Conservation (phyloP, 2,797 vertebrate species). For the Anguilla anguilla region DNA sequence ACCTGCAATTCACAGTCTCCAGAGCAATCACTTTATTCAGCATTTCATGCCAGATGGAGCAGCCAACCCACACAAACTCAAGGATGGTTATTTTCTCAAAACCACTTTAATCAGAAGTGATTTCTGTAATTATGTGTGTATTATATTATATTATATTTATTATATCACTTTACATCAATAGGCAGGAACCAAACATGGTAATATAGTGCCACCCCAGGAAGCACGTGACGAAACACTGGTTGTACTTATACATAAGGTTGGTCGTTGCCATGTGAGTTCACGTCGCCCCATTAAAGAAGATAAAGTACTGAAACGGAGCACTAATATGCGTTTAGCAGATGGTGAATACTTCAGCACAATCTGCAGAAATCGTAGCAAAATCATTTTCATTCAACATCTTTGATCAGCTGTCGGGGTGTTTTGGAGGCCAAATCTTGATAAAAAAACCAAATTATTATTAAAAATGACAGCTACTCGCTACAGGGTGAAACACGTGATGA, state of each 20-base stretch:
- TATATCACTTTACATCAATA: no score
- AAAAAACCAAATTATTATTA: slow-evolving; percentile 12
- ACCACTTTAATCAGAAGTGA: no score
- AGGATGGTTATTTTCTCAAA: neutral
- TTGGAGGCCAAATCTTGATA: neutral
- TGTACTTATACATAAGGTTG: neutral
- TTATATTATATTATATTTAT: no score
- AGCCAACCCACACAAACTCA: neutral
- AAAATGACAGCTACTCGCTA: slow-evolving; percentile 29
- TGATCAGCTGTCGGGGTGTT: neutral
- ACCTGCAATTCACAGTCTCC: neutral
- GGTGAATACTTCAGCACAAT: neutral
- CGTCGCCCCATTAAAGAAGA: neutral
- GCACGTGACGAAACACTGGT: neutral
- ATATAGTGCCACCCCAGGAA: neutral
- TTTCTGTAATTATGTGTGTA: no score
- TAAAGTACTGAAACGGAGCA: neutral
- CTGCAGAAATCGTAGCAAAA: neutral
- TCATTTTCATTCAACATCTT: neutral
- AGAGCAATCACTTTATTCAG: neutral
- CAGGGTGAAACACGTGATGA: slow-evolving; percentile 26
- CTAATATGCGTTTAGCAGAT: neutral
- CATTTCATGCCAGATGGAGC: neutral
- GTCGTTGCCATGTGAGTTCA: neutral
- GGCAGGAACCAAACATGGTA: no score